phyloP scores from a whole-genome alignment of 2,888 invertebrate genomes.

The Nomada hirtipes region DNA sequence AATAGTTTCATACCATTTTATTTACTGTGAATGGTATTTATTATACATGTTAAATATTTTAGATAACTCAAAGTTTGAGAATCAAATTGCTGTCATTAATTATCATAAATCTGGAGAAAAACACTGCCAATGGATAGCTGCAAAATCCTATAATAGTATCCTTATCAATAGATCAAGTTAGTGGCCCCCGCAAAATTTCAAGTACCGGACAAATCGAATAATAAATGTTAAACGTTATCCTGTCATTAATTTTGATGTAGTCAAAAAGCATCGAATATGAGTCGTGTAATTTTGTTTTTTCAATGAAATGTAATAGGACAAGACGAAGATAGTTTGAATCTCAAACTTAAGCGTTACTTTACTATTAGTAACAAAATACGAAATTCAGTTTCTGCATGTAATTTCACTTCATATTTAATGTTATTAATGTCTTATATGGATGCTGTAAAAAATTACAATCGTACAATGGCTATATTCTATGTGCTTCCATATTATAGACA shows the following conservation, averaged over 20 bases:
- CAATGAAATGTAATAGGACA: neutral
- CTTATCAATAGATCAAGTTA: neutral
- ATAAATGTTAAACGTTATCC: neutral
- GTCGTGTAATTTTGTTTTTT: too few species aligned
- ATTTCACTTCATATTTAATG: slow-evolving; percentile 56
- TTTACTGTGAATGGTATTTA: slow-evolving; percentile 42
- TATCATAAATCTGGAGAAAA: slow-evolving; percentile 42
- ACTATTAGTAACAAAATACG: slow-evolving; percentile 21
- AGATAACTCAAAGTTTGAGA: slow-evolving; percentile 69
- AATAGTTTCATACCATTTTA: slow-evolving; percentile 55
- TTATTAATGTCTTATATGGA: slow-evolving; percentile 66
- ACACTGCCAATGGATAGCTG: slow-evolving; percentile 55
- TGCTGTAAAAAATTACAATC: slow-evolving; percentile 63
- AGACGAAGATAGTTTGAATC: slow-evolving; percentile 58
- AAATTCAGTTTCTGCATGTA: slow-evolving; percentile 63
- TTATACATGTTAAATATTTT: slow-evolving; percentile 54
- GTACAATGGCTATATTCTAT: slow-evolving; percentile 73
- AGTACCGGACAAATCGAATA: neutral
- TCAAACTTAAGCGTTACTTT: slow-evolving; percentile 63
- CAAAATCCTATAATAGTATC: neutral
- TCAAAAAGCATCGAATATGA: neutral
- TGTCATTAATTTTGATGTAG: neutral
- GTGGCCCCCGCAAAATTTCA: slow-evolving; percentile 12
- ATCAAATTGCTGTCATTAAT: slow-evolving; percentile 46
- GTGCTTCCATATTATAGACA: slow-evolving; percentile 79